Evolutionary conservation across 1,140 invertebrate species (phyloP).

Genomic region (Drosophila melanogaster): DNA sequence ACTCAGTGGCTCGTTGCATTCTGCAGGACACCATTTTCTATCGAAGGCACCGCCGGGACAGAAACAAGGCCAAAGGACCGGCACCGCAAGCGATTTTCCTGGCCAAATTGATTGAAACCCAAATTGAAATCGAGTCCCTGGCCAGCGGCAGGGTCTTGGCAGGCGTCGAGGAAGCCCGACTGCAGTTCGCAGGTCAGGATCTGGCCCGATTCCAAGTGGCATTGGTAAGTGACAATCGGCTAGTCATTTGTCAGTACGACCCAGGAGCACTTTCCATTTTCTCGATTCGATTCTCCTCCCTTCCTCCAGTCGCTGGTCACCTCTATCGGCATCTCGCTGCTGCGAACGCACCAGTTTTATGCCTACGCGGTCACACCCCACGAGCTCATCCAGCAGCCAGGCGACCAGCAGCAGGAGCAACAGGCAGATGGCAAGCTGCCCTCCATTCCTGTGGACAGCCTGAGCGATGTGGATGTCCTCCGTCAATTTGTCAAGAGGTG

Average conservation of each 20-base stretch:
- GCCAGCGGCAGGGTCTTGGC: constrained; percentile 35
- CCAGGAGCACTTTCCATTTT: constrained; percentile 18
- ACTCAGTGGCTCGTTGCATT: constrained; percentile 39
- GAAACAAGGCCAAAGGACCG: constrained; percentile 11
- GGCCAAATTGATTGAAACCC: constrained; percentile 83
- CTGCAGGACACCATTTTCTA: constrained; percentile 81
- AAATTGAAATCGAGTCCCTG: constrained; percentile 71
- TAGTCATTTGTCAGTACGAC: constrained; percentile 47
- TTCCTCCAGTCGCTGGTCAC: constrained; percentile 51
- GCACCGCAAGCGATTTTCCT: constrained; percentile 78
- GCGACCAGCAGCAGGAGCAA: constrained; percentile 30
- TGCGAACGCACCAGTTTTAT: constrained; percentile 85
- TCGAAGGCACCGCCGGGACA: constrained; percentile 58
- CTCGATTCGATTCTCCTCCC: not conserved
- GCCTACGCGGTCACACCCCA: constrained; percentile 87
- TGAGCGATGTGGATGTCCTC: constrained; percentile 90
- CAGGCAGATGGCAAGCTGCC: constrained; percentile 84
- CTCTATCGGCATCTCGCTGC: constrained; percentile 69
- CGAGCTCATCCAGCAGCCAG: constrained; percentile 87
- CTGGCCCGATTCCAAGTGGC: constrained; percentile 72
- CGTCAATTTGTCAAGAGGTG: constrained; percentile 86
- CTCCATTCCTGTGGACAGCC: constrained; percentile 87
- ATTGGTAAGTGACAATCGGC: constrained; percentile 59
- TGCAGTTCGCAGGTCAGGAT: constrained; percentile 53
- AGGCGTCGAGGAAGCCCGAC: constrained; percentile 20